Evolutionary conservation across 2,113 vertebrate genomes (phyloP).

Genomic region (Hymenochirus boettgeri): DNA sequence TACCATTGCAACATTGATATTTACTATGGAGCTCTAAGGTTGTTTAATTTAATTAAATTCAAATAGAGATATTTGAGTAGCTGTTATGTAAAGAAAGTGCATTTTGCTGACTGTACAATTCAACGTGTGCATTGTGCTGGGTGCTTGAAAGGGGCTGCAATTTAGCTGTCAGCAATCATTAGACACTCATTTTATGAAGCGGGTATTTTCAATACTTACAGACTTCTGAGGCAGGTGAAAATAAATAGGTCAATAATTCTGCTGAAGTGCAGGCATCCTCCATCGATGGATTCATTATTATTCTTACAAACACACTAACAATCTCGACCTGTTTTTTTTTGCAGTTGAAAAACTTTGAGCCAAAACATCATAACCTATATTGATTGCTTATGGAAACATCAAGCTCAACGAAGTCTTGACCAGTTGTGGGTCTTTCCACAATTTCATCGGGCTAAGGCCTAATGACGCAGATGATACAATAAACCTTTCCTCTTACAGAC

Average conservation of each 20-base stretch:
- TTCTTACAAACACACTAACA: conserved; percentile 95
- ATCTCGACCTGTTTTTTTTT: conserved; percentile 91
- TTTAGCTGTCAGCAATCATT: conserved; percentile 5
- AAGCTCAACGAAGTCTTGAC: conserved; percentile 80
- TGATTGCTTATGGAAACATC: conserved; percentile 98
- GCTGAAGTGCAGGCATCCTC: conserved; percentile 65
- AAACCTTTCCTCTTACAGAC: conserved; percentile 70
- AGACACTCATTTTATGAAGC: conserved; percentile 30
- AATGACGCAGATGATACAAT: conserved; percentile 76
- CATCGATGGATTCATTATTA: conserved; percentile 98
- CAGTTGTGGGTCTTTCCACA: conserved; percentile 85
- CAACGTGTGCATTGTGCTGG: too few relatives aligned
- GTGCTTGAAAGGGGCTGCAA: too few relatives aligned
- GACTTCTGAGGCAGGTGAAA: conserved; percentile 47
- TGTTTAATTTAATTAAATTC: too few relatives aligned
- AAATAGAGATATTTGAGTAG: too few relatives aligned
- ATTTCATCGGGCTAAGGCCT: conserved; percentile 72
- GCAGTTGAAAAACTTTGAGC: conserved; percentile 79
- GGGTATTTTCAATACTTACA: conserved; percentile 26
- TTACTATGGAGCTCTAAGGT: too few relatives aligned
- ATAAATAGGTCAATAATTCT: conserved; percentile 59
- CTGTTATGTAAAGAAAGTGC: too few relatives aligned
- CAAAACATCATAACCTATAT: conserved; percentile 82
- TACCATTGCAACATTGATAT: too few relatives aligned
- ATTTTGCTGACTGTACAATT: too few relatives aligned